phyloP scores from a whole-genome alignment of 2,797 vertebrate species.

The Scarus forsteni region DNA sequence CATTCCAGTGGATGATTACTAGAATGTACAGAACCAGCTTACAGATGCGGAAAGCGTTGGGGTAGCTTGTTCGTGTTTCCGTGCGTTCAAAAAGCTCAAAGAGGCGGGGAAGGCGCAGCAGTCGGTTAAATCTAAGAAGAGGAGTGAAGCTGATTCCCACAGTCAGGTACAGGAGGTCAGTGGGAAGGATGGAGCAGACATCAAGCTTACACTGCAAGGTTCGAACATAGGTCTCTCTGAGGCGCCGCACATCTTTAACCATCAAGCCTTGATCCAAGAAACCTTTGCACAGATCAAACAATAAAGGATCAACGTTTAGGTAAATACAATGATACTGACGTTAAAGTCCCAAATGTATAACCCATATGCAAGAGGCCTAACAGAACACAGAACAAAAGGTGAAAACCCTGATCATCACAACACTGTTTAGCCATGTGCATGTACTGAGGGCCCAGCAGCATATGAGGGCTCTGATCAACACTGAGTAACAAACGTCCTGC shows the following conservation, averaged over 20 bases:
- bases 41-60: constrained; percentile 93
- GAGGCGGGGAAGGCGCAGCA: constrained; percentile 92
- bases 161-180: constrained; percentile 88
- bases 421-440: too few species aligned
- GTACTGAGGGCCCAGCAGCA: too few species aligned
- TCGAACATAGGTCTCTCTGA: constrained; percentile 86
- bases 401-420: too few species aligned
- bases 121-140: constrained; percentile 92
- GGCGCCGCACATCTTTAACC: constrained; percentile 88
- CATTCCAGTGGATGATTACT: constrained; percentile 98
- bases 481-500: too few species aligned
- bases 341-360: too few species aligned
- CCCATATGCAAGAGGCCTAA: too few species aligned
- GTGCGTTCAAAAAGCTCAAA: constrained; percentile 95
- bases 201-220: constrained; percentile 93
- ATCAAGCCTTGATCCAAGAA: constrained; percentile 95
- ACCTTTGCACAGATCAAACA: constrained; percentile 74
- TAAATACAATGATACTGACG: too few species aligned
- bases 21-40: constrained; percentile 95
- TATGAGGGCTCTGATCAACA: too few species aligned
- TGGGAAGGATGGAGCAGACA: constrained; percentile 90
- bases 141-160: constrained; percentile 87
- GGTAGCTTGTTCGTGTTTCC: constrained; percentile 94
- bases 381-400: too few species aligned
- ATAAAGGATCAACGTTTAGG: too few species aligned